Percentiles rank a stretch among this genome's conserved stretches.
phyloP scores from a whole-genome alignment of 2,113 vertebrate species.

The Amphiprion percula region DNA sequence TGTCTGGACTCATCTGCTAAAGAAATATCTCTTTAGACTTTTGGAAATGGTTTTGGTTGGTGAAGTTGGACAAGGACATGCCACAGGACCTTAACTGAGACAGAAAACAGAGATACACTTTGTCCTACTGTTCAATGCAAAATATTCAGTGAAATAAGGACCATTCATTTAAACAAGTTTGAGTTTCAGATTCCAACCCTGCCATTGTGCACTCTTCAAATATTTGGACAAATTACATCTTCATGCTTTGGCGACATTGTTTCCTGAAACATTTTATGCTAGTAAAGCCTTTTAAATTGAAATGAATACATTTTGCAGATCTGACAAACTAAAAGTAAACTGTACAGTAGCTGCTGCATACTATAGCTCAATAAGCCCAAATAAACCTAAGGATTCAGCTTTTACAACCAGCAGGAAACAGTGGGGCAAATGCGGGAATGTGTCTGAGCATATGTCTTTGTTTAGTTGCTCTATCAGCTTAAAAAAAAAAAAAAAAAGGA shows the following conservation, averaged over 20 bases:
- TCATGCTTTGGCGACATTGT: no score
- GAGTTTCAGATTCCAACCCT: no score
- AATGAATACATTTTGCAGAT: no score
- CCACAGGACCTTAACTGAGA: neutral
- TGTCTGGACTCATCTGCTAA: conserved; percentile 51
- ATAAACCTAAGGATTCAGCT: conserved; percentile 15
- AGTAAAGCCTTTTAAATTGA: no score
- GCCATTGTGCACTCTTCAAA: no score
- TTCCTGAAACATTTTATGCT: no score
- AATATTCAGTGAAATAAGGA: neutral
- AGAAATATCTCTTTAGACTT: conserved; percentile 39
- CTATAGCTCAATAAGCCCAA: conserved; percentile 1
- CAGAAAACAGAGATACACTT: conserved; percentile 7
- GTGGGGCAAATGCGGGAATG: conserved; percentile 37
- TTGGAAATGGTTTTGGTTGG: conserved; percentile 21
- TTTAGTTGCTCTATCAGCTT: conserved; percentile 48
- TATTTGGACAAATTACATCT: no score
- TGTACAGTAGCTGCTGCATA: neutral
- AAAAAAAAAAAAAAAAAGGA: conserved; percentile 6
- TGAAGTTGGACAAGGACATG: conserved; percentile 18
- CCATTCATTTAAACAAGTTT: no score
- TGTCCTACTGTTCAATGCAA: neutral
- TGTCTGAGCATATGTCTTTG: conserved; percentile 56
- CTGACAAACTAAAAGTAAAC: neutral
- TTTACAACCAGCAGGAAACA: conserved; percentile 25